phyloP scores from a whole-genome alignment of 2,797 vertebrate species.

The Melanotaenia maccullochi region DNA sequence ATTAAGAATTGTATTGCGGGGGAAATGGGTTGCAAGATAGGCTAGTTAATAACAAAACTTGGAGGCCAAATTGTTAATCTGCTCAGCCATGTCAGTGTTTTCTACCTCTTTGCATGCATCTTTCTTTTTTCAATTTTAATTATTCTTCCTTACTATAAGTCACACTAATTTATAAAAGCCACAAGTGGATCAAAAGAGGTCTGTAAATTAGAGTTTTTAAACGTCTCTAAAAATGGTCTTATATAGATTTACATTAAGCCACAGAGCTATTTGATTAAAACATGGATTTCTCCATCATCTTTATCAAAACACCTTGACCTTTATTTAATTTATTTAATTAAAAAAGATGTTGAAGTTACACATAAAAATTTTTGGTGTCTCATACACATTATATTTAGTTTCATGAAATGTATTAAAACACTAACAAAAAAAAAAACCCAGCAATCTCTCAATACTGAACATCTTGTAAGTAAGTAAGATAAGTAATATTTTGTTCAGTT shows the following conservation, averaged over 20 bases:
- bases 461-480: neutral
- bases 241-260: neutral
- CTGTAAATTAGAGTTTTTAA: too few relatives aligned
- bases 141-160: neutral
- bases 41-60: too few relatives aligned
- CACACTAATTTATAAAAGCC: neutral
- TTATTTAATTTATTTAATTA: neutral
- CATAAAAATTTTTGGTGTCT: too few relatives aligned
- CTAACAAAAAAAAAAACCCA: neutral
- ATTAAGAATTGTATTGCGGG: neutral
- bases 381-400: neutral
- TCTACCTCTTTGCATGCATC: too few relatives aligned
- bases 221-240: too few relatives aligned
- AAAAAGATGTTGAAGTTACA: neutral
- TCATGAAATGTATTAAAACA: neutral
- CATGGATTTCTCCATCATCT: too few relatives aligned
- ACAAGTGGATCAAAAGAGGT: neutral
- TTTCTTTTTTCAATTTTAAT: too few relatives aligned
- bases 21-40: neutral
- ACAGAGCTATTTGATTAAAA: neutral
- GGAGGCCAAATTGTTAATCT: too few relatives aligned
- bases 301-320: neutral
- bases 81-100: too few relatives aligned
- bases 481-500: too few relatives aligned
- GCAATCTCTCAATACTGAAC: neutral